A percentile compares a stretch with the other conserved stretches of the same genome.
phyloP scores from a whole-genome alignment of 2,113 vertebrate species.

The Megatriorchis doriae region DNA sequence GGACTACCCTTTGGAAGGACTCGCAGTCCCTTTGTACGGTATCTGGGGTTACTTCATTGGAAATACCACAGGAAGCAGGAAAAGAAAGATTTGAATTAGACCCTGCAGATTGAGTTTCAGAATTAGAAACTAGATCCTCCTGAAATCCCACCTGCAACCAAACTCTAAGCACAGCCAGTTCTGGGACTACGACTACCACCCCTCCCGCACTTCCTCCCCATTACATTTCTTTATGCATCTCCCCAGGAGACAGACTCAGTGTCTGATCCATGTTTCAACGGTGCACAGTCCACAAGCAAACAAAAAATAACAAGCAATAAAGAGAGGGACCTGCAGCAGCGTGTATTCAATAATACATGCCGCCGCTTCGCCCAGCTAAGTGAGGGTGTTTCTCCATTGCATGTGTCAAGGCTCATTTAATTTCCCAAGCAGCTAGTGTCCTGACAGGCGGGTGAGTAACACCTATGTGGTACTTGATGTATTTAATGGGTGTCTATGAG shows the following conservation, averaged over 20 bases:
- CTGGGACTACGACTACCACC: neutral
- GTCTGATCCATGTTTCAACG: neutral
- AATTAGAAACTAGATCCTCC: neutral
- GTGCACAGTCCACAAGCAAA: neutral
- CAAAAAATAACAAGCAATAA: neutral
- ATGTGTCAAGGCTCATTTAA: conserved; percentile 15
- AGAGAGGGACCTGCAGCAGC: neutral
- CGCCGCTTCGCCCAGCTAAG: neutral
- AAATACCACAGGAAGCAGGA: neutral
- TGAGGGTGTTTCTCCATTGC: neutral
- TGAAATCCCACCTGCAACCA: conserved; percentile 18
- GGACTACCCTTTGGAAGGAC: neutral
- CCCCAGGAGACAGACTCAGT: neutral
- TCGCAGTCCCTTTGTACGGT: neutral
- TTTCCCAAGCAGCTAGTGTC: conserved; percentile 35
- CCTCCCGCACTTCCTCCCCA: neutral
- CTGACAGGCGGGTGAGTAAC: conserved; percentile 74
- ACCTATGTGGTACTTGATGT: conserved; percentile 69
- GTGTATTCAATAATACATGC: neutral
- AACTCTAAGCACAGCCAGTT: neutral
- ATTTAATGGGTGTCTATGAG: conserved; percentile 72
- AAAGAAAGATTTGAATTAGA: neutral
- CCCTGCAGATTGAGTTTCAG: neutral
- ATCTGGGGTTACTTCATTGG: neutral
- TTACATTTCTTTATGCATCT: neutral